Base-by-base conservation (phyloP, 2,797 vertebrate species). In the Chaetophractus vellerosus region DNA sequence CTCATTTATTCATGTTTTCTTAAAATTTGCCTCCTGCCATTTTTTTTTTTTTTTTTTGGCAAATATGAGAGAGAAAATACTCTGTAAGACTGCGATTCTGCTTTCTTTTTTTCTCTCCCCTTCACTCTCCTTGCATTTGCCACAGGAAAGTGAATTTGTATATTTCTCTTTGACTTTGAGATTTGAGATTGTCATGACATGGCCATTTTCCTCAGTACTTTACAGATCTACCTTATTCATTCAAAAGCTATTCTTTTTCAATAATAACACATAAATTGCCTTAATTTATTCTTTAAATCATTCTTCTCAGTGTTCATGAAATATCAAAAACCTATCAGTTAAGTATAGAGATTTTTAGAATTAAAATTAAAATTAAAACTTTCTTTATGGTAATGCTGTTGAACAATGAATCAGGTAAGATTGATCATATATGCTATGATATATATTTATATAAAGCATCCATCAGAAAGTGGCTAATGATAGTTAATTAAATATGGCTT, bases 191-290 rank as follows among this genome's bases (percentile, higher is more conserved):
- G 93, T 66, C 28, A 14, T 69, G 45, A 45, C 45, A 45, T 90
- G 57, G 2, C 1, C 23, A 61, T 0, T 91, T 91, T 89, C 33
- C 52, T 85, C 36, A 55, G 0, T 26, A 76, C 28, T 28, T 64
- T 55, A 21, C 14, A 57, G 63, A 72, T 36, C 82, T 15, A 50
- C 8, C 12, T 92, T 91, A 23, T 55, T 80, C 26, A 71, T 71
- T 50, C 10, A 72, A 68, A 88, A 91, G 10, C 16, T 26, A 9
- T 86, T 71, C 7, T 97, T 97, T 86, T 8, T 21, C n/a, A 83
- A 1, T 41, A 57, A 5, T 0, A n/a, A 26, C 57, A 5, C 0
- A 0, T 84, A 71, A 86, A 71, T 90, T 7, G 2, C 28, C 11
- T 33, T 93, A 87, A 1, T 23, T 21, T 94, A 38, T 19, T 61